These are phyloP conservation scores for Bucco capensis DNA, from an alignment of 2,113 vertebrate species.

Conservation along the genomic window DNA sequence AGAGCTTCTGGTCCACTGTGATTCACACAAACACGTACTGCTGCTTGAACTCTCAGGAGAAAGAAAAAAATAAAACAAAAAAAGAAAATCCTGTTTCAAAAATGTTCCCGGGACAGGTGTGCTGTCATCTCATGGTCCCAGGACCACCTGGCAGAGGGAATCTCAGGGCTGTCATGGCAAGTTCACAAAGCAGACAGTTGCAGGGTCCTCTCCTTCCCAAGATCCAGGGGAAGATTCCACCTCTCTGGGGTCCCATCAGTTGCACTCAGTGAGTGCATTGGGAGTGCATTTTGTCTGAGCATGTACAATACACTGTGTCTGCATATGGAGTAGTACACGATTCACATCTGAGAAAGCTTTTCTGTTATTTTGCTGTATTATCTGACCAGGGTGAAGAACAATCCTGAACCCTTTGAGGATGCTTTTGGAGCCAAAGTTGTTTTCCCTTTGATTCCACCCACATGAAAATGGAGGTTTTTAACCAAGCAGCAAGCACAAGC, in stretches of 20 bases:
- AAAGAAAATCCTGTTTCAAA: neutral
- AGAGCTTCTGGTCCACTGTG: neutral
- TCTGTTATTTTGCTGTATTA: neutral
- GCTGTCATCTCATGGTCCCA: neutral
- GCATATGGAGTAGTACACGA: neutral
- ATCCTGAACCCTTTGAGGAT: neutral
- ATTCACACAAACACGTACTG: neutral
- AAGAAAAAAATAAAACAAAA: neutral
- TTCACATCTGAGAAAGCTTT: neutral
- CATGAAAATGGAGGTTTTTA: constrained; percentile 10
- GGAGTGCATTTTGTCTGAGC: neutral
- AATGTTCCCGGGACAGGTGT: neutral
- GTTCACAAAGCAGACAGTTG: rapidly evolving
- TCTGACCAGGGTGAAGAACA: neutral
- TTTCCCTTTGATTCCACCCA: constrained; percentile 14
- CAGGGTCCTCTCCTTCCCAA: neutral
- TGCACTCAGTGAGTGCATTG: neutral
- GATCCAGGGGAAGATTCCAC: neutral
- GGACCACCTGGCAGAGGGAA: neutral
- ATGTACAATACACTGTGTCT: neutral
- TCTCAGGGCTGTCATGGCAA: neutral
- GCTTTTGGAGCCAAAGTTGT: neutral
- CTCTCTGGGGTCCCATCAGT: neutral
- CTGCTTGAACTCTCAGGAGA: neutral
- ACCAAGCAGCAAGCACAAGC: neutral